Evolutionary conservation across 2,113 vertebrate species (phyloP), one percentile per base, ranked within the genome.

Genomic region (Dromaius novaehollandiae): DNA sequence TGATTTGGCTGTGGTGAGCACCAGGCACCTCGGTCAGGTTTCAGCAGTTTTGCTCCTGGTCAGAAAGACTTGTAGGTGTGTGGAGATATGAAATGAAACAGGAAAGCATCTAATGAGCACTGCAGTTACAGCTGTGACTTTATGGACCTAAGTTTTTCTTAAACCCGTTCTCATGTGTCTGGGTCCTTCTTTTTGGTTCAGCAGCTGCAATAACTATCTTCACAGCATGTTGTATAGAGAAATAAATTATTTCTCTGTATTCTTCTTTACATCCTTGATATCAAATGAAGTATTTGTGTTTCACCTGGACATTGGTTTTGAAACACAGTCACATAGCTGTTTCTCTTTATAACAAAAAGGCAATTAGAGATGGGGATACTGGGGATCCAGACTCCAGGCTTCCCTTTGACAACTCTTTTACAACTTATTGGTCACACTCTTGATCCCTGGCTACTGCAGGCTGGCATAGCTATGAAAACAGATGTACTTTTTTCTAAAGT

Each of bases 11-110:
- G 0, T 14, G 8, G 9, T 40, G 12, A 63, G 4, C 13, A 18
- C 7, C 36, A 84, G 51, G 4, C 8, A 34, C 6, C 21, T 71
- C 8, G 34, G 12, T 58, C 4, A 58, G 12, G 5, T 76, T 87
- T 80, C 46, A 30, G 25, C 5, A 44, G 16, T 46, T 65, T 50
- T 24, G 32, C 0, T 0, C 3, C 91, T 55, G n/a, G 28, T 73
- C 24, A 77, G 69, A 81, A 73, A 63, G 58, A 38, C 36, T 81
- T 84, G 18, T 20, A 46, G 5, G 16, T 56, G 20, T 38, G 21
- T 64, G 42, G 77, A 84, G 9, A 6, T 42, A 77, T 15, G 14
- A 66, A 28, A 63, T 34, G n/a, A 63, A 66, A 76, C 28, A 56
- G 6, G 5, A 76, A 34, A 28, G 6, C 76, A 28, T 50, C 12